Percentiles rank a stretch among this genome's conserved stretches.
These are phyloP conservation scores for Agelaius phoeniceus DNA, from an alignment of 2,113 vertebrate genomes.

Conservation along the genomic window DNA sequence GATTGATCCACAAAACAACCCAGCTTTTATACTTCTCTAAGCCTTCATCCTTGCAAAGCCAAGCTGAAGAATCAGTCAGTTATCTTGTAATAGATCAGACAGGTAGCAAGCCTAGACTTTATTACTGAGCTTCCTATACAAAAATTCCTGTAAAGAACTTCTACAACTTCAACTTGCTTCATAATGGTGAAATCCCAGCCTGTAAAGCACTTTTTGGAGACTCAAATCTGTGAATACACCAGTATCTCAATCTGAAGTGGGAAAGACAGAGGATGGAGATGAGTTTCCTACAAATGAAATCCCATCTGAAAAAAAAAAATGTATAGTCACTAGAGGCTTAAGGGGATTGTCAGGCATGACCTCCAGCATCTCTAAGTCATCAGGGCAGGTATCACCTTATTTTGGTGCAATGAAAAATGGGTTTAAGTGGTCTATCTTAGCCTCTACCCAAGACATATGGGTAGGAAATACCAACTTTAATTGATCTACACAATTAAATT, in stretches of 20 bases:
- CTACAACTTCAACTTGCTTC: neutral
- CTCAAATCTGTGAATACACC: neutral
- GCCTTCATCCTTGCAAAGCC: neutral
- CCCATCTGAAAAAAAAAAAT: neutral
- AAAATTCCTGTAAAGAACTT: neutral
- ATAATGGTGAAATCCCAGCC: fast-evolving
- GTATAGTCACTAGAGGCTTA: neutral
- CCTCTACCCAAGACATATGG: neutral
- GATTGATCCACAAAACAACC: fast-evolving
- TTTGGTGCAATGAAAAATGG: neutral
- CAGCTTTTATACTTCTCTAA: neutral
- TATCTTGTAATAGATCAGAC: neutral
- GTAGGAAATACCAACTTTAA: neutral
- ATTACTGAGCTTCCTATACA: neutral
- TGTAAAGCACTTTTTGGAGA: neutral
- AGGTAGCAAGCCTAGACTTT: neutral
- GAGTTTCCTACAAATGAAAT: neutral
- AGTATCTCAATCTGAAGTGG: fast-evolving
- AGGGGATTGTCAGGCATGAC: neutral
- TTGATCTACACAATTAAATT: neutral
- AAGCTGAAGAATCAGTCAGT: neutral
- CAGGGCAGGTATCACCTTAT: neutral
- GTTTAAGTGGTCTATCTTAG: neutral
- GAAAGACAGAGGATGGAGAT: neutral
- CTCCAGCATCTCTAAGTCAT: neutral